Percentiles rank a stretch among this genome's conserved stretches.
These are phyloP conservation scores for Scophthalmus maximus DNA, from an alignment of 2,113 vertebrate genomes.

Conservation along the genomic window DNA sequence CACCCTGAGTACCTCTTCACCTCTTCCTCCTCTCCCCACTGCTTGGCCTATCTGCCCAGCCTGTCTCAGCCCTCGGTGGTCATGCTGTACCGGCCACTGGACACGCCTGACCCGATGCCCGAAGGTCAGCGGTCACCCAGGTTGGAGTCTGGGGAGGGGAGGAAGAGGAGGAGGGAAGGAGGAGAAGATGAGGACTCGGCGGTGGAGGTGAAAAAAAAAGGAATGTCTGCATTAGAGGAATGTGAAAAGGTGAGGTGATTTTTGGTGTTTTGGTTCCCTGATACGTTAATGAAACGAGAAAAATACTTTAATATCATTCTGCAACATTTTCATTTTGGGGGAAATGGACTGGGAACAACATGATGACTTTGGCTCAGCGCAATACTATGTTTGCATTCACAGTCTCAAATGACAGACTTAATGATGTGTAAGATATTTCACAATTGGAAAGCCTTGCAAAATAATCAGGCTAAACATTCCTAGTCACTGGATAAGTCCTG, in stretches of 20 bases:
- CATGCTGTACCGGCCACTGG: conserved; percentile 82
- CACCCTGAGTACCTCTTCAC: conserved; percentile 67
- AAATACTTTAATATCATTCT: too few species aligned
- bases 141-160: conserved; percentile 32
- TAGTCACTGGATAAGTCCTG: too few species aligned
- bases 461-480: too few species aligned
- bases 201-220: conserved; percentile 62
- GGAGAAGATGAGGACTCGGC: conserved; percentile 69
- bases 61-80: conserved; percentile 88
- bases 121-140: conserved; percentile 52
- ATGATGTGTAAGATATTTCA: too few species aligned
- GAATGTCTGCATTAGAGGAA: conserved; percentile 47
- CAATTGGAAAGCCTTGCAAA: too few species aligned
- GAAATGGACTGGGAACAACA: too few species aligned
- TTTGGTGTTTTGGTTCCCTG: too few species aligned
- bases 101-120: not conserved
- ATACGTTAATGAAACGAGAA: too few species aligned
- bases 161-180: conserved; percentile 67
- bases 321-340: too few species aligned
- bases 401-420: too few species aligned
- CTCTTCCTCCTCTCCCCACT: conserved; percentile 64
- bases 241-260: conserved; percentile 53
- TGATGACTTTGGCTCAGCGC: too few species aligned
- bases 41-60: conserved; percentile 83
- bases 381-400: too few species aligned